Conservation (phyloP, 2,797 vertebrate genomes). For the Tenualosa thibaudeaui region DNA sequence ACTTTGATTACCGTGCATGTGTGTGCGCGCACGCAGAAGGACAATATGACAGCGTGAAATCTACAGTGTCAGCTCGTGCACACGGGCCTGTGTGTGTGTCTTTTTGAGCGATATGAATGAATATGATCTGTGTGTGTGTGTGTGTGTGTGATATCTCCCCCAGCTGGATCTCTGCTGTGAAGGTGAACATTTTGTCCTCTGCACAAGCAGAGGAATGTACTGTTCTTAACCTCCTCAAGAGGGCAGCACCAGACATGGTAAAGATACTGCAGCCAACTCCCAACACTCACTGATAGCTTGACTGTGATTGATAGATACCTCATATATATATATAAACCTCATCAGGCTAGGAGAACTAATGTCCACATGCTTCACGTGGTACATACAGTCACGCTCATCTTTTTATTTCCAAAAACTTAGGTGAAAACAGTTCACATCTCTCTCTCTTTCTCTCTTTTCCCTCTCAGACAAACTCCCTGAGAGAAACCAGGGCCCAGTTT, state of each 20-base stretch:
- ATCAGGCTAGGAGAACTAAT: background rate
- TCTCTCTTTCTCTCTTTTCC: too few relatives aligned
- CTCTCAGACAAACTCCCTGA: too few relatives aligned
- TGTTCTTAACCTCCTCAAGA: background rate
- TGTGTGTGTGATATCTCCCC: background rate
- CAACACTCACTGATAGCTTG: background rate
- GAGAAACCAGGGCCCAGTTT: too few relatives aligned
- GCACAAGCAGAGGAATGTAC: background rate
- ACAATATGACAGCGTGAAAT: background rate
- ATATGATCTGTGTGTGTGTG: too few relatives aligned
- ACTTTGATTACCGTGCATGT: background rate
- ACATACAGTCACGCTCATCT: too few relatives aligned
- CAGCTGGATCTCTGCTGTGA: background rate
- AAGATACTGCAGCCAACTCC: background rate
- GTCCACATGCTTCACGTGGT: background rate
- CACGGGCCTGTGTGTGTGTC: background rate
- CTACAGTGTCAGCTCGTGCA: background rate
- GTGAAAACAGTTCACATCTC: too few relatives aligned
- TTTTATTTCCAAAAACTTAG: too few relatives aligned
- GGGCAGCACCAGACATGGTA: background rate
- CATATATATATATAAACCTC: background rate
- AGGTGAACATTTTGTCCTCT: slow-evolving; percentile 1
- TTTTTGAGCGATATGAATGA: background rate
- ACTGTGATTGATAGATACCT: background rate
- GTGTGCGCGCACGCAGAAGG: background rate